Evolutionary conservation across 2,888 invertebrate species (phyloP), one percentile per base, ranked within the genome.

Genomic region (Drosophila atripex): DNA sequence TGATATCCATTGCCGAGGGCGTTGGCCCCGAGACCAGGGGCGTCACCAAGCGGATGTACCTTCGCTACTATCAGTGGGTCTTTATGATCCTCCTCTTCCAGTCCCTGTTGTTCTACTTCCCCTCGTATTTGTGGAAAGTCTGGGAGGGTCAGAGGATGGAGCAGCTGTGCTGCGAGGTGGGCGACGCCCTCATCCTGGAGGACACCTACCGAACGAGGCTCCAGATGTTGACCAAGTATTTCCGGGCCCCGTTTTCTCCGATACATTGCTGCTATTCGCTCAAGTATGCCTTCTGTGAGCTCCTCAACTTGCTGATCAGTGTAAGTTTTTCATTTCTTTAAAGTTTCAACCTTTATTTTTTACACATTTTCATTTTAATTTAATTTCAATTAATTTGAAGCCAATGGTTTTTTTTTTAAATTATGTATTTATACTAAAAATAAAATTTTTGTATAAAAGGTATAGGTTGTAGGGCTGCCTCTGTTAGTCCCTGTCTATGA

Each of bases 271-370:
- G 77, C 86, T 95, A 95, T 84, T 94, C 94, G 0, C 86, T 93
- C 58, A 93, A 94, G 73, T 95, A 94, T 89, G 93, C 94, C 52
- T 90, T 94, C 79, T 96, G 96, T 79, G 96, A 96, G 91, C 70
- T 95, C 6, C 92, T 96, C 71, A 96, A 96, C 91, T 93, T 96
- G 77, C 28, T 93, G 35, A 95, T 96, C 91, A 94, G 94, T 90
- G 95, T 95, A 91, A 93, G 94, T 58, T 51, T 3, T 8, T 4
- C 6, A 21, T 38, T 16, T n/a, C 30, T 49, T 18, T 41, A 30
- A 23, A 5, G n/a, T 16, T 35, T 3, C 23, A 23, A 23, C 21
- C 38, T 35, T 51, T 9, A 41, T 18, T 41, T 16, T 9, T n/a
- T n/a, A 11, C 1, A 4, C n/a, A 12, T 35, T 35, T 28, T 9